Evolutionary conservation across 1,140 invertebrate species (phyloP).

Genomic region (Heliconius nattereri): DNA sequence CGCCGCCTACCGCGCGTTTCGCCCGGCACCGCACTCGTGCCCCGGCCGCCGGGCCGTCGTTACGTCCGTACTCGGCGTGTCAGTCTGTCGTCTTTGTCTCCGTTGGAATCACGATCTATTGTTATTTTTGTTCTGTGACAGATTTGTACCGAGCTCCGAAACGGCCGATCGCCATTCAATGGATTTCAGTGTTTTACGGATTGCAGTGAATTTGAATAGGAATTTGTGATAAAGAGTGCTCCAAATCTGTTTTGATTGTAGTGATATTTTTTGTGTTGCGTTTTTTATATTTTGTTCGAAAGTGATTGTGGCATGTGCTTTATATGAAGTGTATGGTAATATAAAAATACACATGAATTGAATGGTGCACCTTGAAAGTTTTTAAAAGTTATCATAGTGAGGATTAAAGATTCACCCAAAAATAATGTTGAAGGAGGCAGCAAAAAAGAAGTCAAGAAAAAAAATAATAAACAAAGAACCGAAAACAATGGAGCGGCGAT

Average conservation of each 20-base stretch:
- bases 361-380: conserved; percentile 43
- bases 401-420: conserved; percentile 81
- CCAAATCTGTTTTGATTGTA: conserved; percentile 45
- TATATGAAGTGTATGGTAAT: background rate
- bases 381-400: conserved; percentile 78
- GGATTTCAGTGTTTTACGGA: conserved; percentile 77
- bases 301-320: background rate
- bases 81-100: conserved; percentile 52
- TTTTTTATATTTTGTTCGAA: background rate
- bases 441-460: conserved; percentile 82
- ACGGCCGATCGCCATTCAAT: conserved; percentile 45
- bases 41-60: conserved; percentile 51
- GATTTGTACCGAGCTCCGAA: conserved; percentile 45
- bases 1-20: conserved; percentile 36
- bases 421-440: conserved; percentile 79
- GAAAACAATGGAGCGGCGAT: conserved; percentile 68
- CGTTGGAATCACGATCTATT: conserved; percentile 54
- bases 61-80: conserved; percentile 38
- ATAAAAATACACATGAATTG: background rate
- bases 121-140: conserved; percentile 63
- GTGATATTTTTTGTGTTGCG: background rate
- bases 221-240: conserved; percentile 39
- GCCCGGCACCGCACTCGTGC: conserved; percentile 52
- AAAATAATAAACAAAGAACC: conserved; percentile 74
- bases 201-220: conserved; percentile 66